Evolutionary conservation across 2,888 invertebrate genomes (phyloP).

Genomic region (Aspidapion aeneum): DNA sequence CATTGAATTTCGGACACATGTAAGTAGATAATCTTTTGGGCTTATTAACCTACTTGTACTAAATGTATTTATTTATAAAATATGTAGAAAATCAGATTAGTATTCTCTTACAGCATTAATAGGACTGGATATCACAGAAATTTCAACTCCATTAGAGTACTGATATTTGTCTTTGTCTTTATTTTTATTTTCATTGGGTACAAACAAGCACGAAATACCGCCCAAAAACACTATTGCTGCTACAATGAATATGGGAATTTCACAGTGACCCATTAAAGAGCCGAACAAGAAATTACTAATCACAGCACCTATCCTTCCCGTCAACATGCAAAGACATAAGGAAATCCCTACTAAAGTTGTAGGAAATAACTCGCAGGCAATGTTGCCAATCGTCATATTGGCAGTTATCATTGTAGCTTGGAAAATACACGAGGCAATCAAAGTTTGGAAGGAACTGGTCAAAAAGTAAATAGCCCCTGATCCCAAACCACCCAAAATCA

Average conservation of each 20-base stretch:
- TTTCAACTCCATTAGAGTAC: neutral
- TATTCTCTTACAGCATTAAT: neutral
- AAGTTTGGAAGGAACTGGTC: slow-evolving; percentile 52
- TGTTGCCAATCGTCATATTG: slow-evolving; percentile 46
- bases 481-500: slow-evolving; percentile 54
- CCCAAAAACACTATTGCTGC: slow-evolving; percentile 50
- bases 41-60: too few relatives aligned
- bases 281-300: slow-evolving; percentile 63
- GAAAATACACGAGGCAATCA: slow-evolving; percentile 55
- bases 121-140: neutral
- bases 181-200: slow-evolving; percentile 29
- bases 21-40: too few relatives aligned
- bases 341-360: slow-evolving; percentile 56
- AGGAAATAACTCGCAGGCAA: slow-evolving; percentile 44
- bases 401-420: slow-evolving; percentile 51
- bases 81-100: too few relatives aligned
- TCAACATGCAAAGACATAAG: slow-evolving; percentile 61
- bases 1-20: too few relatives aligned
- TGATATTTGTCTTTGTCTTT: neutral
- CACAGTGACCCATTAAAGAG: slow-evolving; percentile 57
- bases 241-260: slow-evolving; percentile 61
- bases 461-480: slow-evolving; percentile 60
- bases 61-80: too few relatives aligned
- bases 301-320: slow-evolving; percentile 64
- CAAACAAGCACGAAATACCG: slow-evolving; percentile 44